These are phyloP conservation scores for Anticlea derivata DNA, from an alignment of 2,888 invertebrate species.

Conservation along the genomic window DNA sequence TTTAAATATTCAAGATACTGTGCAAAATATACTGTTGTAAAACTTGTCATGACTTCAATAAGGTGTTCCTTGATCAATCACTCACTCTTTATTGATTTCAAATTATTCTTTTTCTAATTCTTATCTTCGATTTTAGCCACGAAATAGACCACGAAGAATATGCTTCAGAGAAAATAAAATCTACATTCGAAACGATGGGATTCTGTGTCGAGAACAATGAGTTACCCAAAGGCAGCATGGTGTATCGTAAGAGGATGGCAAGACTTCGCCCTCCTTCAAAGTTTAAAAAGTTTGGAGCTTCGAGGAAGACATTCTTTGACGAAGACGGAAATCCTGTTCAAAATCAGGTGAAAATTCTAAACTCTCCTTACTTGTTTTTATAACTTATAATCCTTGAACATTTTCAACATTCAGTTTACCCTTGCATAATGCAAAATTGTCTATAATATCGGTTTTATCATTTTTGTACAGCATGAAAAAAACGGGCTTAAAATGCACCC, in stretches of 20 bases:
- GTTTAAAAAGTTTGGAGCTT: conserved; percentile 55
- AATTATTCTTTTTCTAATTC: not conserved
- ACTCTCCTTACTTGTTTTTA: not conserved
- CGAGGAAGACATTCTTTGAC: conserved; percentile 86
- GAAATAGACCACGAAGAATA: conserved; percentile 78
- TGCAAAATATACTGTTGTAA: too few relatives aligned
- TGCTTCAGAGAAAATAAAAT: conserved; percentile 83
- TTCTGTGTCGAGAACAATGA: conserved; percentile 62
- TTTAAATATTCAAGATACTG: too few relatives aligned
- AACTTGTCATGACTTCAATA: too few relatives aligned
- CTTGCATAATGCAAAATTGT: not conserved
- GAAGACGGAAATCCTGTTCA: conserved; percentile 85
- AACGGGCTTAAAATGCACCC: not conserved
- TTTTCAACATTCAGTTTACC: not conserved
- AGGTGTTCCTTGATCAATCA: too few relatives aligned
- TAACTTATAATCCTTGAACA: too few relatives aligned
- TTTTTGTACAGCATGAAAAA: not conserved
- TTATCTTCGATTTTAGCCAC: conserved; percentile 66
- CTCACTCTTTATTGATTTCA: not conserved
- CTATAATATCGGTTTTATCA: not conserved
- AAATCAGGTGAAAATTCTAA: conserved; percentile 51
- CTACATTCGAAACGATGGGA: conserved; percentile 87
- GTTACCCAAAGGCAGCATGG: conserved; percentile 82
- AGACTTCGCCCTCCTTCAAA: conserved; percentile 77
- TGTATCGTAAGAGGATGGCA: conserved; percentile 86